Evolutionary conservation across 2,113 vertebrate species (phyloP).

Genomic region (Paralichthys olivaceus): DNA sequence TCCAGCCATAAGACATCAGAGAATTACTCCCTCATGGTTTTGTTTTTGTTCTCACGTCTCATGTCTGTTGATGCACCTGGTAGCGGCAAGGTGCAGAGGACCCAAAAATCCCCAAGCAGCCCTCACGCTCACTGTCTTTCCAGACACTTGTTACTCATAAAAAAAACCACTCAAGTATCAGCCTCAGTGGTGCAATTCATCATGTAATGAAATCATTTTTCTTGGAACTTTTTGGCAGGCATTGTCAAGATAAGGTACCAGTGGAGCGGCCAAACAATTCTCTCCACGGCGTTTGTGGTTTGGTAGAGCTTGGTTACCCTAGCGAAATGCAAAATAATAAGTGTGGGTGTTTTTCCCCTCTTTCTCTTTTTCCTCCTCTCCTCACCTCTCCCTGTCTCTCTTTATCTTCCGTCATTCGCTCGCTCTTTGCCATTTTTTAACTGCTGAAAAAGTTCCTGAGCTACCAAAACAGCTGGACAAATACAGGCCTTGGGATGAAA

Average conservation of each 20-base stretch:
- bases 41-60: constrained; percentile 2
- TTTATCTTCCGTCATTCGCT: constrained; percentile 21
- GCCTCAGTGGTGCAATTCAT: constrained; percentile 39
- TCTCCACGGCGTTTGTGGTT: constrained; percentile 31
- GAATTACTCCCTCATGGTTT: constrained; percentile 13
- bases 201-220: constrained; percentile 58
- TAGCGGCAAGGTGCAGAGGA: constrained; percentile 50
- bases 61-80: constrained; percentile 41
- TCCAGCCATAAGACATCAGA: constrained; percentile 20
- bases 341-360: constrained; percentile 32
- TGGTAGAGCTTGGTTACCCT: constrained; percentile 23
- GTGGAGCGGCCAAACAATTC: constrained; percentile 49
- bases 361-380: constrained; percentile 5
- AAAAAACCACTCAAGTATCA: constrained; percentile 32
- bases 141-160: constrained; percentile 62
- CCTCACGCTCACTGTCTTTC: constrained; percentile 36
- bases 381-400: constrained; percentile 28
- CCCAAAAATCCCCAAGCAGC: constrained; percentile 37
- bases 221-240: constrained; percentile 52
- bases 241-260: constrained; percentile 44
- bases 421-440: constrained; percentile 29
- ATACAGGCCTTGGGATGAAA: constrained; percentile 58
- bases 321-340: constrained; percentile 29
- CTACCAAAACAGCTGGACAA: constrained; percentile 74
- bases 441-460: constrained; percentile 56